Percentiles rank a stretch among this genome's conserved stretches.
These are phyloP conservation scores for Dascillus cervinus DNA, from an alignment of 2,888 invertebrate species.

Conservation along the genomic window DNA sequence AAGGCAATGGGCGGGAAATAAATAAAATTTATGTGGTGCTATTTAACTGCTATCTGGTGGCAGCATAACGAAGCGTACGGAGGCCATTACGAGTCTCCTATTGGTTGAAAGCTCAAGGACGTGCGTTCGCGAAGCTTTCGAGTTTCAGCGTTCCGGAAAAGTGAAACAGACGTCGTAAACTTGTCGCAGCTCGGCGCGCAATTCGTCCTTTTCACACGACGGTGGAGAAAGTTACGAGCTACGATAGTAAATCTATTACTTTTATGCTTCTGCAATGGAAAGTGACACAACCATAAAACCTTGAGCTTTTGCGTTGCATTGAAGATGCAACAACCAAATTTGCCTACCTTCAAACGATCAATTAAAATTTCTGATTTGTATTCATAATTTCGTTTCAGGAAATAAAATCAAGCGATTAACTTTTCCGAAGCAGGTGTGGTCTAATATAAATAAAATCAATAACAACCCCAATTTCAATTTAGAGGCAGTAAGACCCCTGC, in stretches of 20 bases:
- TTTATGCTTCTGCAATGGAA: constrained; percentile 19
- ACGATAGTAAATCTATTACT: constrained; percentile 23
- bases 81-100: constrained; percentile 53
- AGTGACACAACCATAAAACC: constrained; percentile 19
- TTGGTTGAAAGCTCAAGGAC: constrained; percentile 42
- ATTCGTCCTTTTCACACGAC: constrained; percentile 31
- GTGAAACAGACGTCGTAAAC: constrained; percentile 10
- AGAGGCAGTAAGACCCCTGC: constrained; percentile 11
- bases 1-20: constrained; percentile 53
- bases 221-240: constrained; percentile 33
- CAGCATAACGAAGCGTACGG: constrained; percentile 45
- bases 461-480: not conserved
- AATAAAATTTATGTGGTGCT: constrained; percentile 46
- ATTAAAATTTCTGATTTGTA: no score
- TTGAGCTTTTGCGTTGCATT: constrained; percentile 39
- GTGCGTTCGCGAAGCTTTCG: constrained; percentile 19
- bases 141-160: constrained; percentile 9
- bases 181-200: constrained; percentile 46
- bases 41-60: constrained; percentile 52
- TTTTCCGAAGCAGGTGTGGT: not conserved
- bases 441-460: not conserved
- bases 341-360: no score
- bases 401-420: not conserved
- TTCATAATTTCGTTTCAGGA: not conserved
- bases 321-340: constrained; percentile 34